Percentiles rank a stretch among this genome's conserved stretches.
Evolutionary conservation across 2,113 vertebrate species (phyloP).

Genomic region (Herpetotheres cachinnans): DNA sequence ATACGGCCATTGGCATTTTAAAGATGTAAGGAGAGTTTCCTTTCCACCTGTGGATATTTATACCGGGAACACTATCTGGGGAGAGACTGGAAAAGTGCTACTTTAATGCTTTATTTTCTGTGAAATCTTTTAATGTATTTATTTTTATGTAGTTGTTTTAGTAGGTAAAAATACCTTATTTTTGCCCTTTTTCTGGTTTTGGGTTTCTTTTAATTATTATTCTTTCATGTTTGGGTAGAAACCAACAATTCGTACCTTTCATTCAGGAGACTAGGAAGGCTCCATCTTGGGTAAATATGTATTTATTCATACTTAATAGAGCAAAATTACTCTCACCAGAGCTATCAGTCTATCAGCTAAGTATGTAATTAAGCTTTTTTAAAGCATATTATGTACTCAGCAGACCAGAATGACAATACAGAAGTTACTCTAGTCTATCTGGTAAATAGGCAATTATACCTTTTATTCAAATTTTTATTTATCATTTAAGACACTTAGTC

Average conservation of each 20-base stretch:
- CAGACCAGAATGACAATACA: slow-evolving; percentile 27
- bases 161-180: neutral
- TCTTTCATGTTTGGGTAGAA: neutral
- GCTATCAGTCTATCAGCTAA: slow-evolving; percentile 38
- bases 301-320: slow-evolving; percentile 37
- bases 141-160: neutral
- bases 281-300: slow-evolving; percentile 12
- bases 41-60: neutral
- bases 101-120: neutral
- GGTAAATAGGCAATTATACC: slow-evolving; percentile 8
- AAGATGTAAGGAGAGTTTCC: neutral
- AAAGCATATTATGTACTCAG: slow-evolving; percentile 13
- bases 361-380: slow-evolving; percentile 31
- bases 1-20: neutral
- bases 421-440: neutral
- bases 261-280: neutral
- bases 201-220: neutral
- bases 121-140: neutral
- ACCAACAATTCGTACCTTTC: neutral
- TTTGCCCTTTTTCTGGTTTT: neutral
- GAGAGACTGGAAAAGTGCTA: neutral
- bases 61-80: neutral
- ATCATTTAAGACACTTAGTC: neutral
- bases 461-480: slow-evolving; percentile 43
- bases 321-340: slow-evolving; percentile 4